phyloP scores from a whole-genome alignment of 2,797 vertebrate species.

The Hippoglossus hippoglossus region DNA sequence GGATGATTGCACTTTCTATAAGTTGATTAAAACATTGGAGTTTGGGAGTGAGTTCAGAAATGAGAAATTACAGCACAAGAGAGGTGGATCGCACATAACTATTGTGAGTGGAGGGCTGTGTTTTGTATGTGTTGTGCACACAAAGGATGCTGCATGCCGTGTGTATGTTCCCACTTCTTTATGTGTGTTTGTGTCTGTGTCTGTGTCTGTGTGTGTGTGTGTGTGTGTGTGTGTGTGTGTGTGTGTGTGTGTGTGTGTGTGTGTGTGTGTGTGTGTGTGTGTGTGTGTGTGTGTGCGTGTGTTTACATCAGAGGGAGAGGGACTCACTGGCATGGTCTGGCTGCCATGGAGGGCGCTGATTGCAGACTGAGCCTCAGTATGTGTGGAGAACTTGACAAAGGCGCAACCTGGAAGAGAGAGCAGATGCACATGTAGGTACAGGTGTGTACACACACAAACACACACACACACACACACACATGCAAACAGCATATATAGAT shows the following conservation, averaged over 20 bases:
- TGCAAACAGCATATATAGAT: slow-evolving; percentile 11
- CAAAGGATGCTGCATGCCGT: not conserved
- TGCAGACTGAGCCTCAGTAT: slow-evolving; percentile 96
- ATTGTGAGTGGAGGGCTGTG: slow-evolving; percentile 10
- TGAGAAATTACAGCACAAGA: slow-evolving; percentile 23
- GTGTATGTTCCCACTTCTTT: not conserved
- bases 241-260: not conserved
- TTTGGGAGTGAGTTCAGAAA: slow-evolving; percentile 7
- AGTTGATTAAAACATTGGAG: slow-evolving; percentile 42
- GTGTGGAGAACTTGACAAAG: slow-evolving; percentile 98
- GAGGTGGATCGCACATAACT: slow-evolving; percentile 2
- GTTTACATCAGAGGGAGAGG: slow-evolving; percentile 9
- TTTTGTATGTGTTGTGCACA: slow-evolving; percentile 6
- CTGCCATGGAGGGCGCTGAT: slow-evolving; percentile 96
- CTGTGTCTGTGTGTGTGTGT: too few relatives aligned
- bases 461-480: slow-evolving; percentile 42
- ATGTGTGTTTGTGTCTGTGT: too few relatives aligned
- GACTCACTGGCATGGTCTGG: slow-evolving; percentile 98
- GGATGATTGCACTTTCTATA: slow-evolving; percentile 26
- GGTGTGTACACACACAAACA: slow-evolving; percentile 15
- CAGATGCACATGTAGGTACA: slow-evolving; percentile 45
- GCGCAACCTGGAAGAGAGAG: slow-evolving; percentile 89
- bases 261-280: slow-evolving; percentile 10
- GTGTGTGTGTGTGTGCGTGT: slow-evolving; percentile 1
- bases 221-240: not conserved